phyloP scores from a whole-genome alignment of 2,113 vertebrate species.

The Cervus canadensis region DNA sequence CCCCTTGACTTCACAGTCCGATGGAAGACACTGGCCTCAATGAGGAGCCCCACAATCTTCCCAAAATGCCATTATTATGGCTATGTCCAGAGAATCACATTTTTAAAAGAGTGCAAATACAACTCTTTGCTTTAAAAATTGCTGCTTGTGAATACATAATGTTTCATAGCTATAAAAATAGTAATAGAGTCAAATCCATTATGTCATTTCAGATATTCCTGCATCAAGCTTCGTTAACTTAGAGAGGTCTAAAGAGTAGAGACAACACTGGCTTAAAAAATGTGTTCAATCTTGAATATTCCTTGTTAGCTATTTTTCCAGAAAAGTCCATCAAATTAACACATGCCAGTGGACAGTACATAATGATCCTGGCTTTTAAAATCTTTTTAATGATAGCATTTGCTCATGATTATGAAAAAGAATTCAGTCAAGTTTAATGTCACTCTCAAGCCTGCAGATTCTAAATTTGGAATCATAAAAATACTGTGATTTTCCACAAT shows the following conservation, averaged over 20 bases:
- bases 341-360: not conserved
- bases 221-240: not conserved
- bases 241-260: not conserved
- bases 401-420: not conserved
- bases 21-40: rapidly evolving
- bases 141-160: rapidly evolving
- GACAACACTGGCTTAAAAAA: not conserved
- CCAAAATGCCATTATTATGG: rapidly evolving
- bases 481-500: not conserved
- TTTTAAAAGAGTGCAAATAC: not conserved
- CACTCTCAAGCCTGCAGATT: not conserved
- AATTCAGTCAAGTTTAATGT: not conserved
- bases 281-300: not conserved
- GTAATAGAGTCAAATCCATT: not conserved
- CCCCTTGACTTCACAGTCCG: not conserved
- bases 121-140: not conserved
- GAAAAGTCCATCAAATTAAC: not conserved
- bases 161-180: not conserved
- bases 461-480: not conserved
- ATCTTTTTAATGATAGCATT: not conserved
- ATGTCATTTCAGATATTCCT: not conserved
- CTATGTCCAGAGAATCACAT: not conserved
- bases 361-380: no score
- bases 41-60: rapidly evolving
- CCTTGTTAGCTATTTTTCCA: not conserved